These are phyloP conservation scores for Haliaeetus leucogaster DNA, from an alignment of 2,113 vertebrate species.

Conservation along the genomic window DNA sequence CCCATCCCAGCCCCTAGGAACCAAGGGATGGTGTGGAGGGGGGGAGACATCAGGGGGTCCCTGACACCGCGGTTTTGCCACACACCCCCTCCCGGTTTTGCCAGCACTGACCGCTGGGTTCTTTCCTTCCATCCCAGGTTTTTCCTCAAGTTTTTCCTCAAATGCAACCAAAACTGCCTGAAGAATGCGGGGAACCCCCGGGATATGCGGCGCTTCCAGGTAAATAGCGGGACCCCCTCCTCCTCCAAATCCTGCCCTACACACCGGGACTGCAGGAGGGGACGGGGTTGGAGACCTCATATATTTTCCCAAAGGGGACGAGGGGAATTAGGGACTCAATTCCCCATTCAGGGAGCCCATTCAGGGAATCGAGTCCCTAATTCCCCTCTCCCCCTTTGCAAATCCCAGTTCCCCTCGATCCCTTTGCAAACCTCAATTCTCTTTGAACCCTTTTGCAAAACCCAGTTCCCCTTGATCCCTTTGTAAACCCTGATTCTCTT, in stretches of 20 bases:
- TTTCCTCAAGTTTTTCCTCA: conserved; percentile 93
- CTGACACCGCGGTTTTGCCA: not conserved
- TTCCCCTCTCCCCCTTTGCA: not conserved
- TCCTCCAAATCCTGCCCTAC: not conserved
- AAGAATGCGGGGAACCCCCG: conserved; percentile 93
- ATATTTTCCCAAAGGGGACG: not conserved
- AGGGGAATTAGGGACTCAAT: too few species aligned
- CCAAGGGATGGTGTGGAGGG: not conserved
- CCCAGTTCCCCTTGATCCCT: not conserved
- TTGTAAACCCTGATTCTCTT: not conserved
- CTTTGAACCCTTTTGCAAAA: not conserved
- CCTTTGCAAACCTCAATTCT: too few species aligned
- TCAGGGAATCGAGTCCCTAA: not conserved
- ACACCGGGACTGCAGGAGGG: not conserved
- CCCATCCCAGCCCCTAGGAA: too few species aligned
- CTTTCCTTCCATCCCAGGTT: conserved; percentile 42
- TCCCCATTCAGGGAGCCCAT: not conserved
- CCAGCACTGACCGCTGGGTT: rapidly evolving
- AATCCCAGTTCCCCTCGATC: too few species aligned
- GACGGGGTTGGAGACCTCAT: not conserved
- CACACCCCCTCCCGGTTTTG: too few species aligned
- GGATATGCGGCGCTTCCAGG: conserved; percentile 95
- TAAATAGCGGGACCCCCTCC: not conserved
- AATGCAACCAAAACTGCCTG: conserved; percentile 96
- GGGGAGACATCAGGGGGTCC: too few species aligned